Evolutionary conservation across 1,140 invertebrate species (phyloP).

Genomic region (Sarcophaga peregrina): DNA sequence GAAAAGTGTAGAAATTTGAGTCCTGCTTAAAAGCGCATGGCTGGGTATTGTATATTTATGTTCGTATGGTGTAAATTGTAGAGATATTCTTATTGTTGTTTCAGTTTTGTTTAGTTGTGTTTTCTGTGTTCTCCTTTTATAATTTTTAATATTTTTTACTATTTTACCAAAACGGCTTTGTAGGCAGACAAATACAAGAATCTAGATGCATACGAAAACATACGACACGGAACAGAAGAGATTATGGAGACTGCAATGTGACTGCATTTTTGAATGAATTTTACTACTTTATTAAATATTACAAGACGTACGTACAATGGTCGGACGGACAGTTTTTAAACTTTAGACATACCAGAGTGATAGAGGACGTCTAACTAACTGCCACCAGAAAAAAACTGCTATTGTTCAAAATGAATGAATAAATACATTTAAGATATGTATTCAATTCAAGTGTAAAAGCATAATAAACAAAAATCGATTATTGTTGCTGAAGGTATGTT

Average conservation of each 20-base stretch:
- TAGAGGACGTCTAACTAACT: background rate
- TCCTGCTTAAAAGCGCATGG: too few species aligned
- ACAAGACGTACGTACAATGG: slow-evolving; percentile 45
- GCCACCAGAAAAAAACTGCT: background rate
- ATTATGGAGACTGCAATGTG: slow-evolving; percentile 10
- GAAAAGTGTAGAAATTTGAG: too few species aligned
- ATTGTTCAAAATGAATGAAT: background rate
- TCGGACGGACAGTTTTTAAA: slow-evolving; percentile 43
- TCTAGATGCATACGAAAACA: background rate
- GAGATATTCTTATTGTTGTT: too few species aligned
- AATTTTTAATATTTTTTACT: background rate
- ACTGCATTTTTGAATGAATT: slow-evolving; percentile 66
- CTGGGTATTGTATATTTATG: too few species aligned
- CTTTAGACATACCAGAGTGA: slow-evolving; percentile 25
- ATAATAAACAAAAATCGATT: slow-evolving; percentile 66
- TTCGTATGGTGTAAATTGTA: too few species aligned
- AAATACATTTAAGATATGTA: background rate
- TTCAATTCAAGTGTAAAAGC: slow-evolving; percentile 47
- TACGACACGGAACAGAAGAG: too few species aligned
- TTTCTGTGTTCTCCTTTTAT: too few species aligned
- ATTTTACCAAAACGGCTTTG: slow-evolving; percentile 4
- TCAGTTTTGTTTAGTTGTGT: too few species aligned
- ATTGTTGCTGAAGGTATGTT: slow-evolving; percentile 58
- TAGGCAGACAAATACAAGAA: slow-evolving; percentile 45
- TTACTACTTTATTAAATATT: slow-evolving; percentile 66